Evolutionary conservation across 2,113 vertebrate species (phyloP), one percentile per base, ranked within the genome.

Genomic region (Passer montanus): DNA sequence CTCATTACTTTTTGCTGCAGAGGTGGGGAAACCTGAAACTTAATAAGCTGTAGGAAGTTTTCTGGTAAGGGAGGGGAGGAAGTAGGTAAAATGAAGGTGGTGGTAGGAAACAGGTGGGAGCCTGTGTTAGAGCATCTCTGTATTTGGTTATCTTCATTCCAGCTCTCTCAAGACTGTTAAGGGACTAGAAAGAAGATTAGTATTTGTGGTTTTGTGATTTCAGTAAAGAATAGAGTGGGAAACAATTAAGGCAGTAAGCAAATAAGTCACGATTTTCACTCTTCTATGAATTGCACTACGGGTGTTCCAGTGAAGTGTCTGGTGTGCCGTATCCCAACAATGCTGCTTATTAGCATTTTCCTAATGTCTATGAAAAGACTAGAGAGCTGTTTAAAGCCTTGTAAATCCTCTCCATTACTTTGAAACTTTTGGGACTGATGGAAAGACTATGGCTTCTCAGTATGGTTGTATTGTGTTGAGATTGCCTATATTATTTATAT

Each of bases 221-320:
- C 47, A 63, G 19, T 66, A 46, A 49, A 79, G 30, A 39, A 33
- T 24, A 44, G 33, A 56, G 23, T 67, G 27, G 69, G 62, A 68
- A 85, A 75, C 43, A 67, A 50, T 73, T 87, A 52, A 70, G 28
- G 13, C 23, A 78, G 27, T 56, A 90, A 87, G 79, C 27, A 83
- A 75, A 86, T 43, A 85, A 79, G 41, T 66, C 1, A 41, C 37
- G 15, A 0, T 17, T 56, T 56, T 79, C 83, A 17, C 26, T 90
- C 47, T 67, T 76, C 53, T 64, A 37, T 76, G 30, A 73, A 11
- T 27, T 0, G 0, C 46, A n/a, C 23, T 39, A 22, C 22, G n/a
- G 21, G 37, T 74, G n/a, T 77, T 76, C 16, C 15, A 66, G 46
- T 49, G 43, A 53, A n/a, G 22, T 44, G 46, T 41, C 50, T 84